Base-by-base conservation (phyloP, 2,888 invertebrate genomes). In the Drosophila suboccidentalis region DNA sequence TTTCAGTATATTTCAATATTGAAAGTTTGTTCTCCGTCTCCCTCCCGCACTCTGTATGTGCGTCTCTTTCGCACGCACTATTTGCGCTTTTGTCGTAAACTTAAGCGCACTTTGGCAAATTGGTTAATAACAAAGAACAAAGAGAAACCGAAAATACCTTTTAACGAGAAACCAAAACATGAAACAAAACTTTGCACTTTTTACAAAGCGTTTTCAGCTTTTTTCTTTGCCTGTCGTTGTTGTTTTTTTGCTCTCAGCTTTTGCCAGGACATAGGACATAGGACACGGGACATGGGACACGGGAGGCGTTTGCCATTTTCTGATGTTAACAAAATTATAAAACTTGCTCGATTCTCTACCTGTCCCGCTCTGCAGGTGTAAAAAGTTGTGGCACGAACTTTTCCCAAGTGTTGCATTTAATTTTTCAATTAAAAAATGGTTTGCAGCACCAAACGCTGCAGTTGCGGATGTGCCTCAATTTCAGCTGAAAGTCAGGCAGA, bases 321-420 rank as follows among this genome's bases (percentile, higher is more conserved):
- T 62, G 61, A 67, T 89, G 89, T 83, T 84, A 84, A 84, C 88
- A 75, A 82, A 87, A 84, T 84, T 89, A 86, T 85, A 89, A 89
- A 84, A 84, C 78, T 84, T 89, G 75, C 26, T 60, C 64, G 77
- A 80, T 87, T 83, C 82, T 68, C 34, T 10, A 10, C 58, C 32
- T 17, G 11, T 26, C 39, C 5, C 10, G 8, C 39, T 4, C 72
- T 82, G 70, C 57, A 86, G 85, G 88, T 82, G 89, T 71, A 81
- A 82, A 78, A 89, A 89, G 73, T 89, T 84, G 72, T 67, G 66
- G 78, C 81, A 53, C 51, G 41, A 87, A 71, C 80, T 78, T 75
- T 60, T 22, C 51, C 22, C 22, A 60, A 70, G 68, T 71, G 83
- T 77, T 82, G 63, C 72, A 66, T 73, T 79, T 71, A 75, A 75